Evolutionary conservation across 2,113 vertebrate genomes (phyloP), one percentile per base, ranked within the genome.

Genomic region (Lipotes vexillifer): DNA sequence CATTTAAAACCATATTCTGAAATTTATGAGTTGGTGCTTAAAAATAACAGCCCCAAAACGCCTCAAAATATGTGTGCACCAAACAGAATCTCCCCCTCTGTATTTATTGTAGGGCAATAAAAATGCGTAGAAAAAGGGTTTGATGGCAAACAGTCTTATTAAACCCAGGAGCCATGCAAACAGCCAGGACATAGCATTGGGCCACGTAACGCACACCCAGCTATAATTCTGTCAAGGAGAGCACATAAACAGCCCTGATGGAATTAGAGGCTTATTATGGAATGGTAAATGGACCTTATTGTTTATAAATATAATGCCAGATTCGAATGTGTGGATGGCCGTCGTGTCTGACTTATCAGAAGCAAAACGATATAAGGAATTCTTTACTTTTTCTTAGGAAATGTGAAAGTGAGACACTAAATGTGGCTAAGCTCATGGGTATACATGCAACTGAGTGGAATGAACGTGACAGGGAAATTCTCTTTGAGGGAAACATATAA

Each of bases 61-160:
- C 96, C 94, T 97, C 57, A n/a, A 83, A 84, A 96, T 80, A 57
- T 8, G 1, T 5, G 4, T n/a, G 65, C 27, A 84, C 74, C 83
- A 82, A 96, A 96, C 63, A 71, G 97, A 55, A 97, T 97, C 89
- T 46, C 59, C 69, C 46, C 71, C 27, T 97, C 95, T 90, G 27
- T 84, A 71, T 98, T 97, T 98, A 94, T 63, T 74, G 44, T 23
- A 72, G 20, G 18, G 78, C 93, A 93, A 97, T 86, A 96, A 98
- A 98, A 68, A 92, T 38, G 81, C 81, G 25, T 63, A 72, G 88
- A 80, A 36, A 49, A 86, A 89, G 78, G 85, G 8, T 84, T 96
- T 63, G 97, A 93, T 12, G 27, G 82, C 80, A 74, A 83, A 29
- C 14, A 92, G 89, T 95, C 92, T 97, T 94, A 97, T 97, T 97